phyloP scores from a whole-genome alignment of 2,113 vertebrate genomes.

The Syrrhaptes paradoxus region DNA sequence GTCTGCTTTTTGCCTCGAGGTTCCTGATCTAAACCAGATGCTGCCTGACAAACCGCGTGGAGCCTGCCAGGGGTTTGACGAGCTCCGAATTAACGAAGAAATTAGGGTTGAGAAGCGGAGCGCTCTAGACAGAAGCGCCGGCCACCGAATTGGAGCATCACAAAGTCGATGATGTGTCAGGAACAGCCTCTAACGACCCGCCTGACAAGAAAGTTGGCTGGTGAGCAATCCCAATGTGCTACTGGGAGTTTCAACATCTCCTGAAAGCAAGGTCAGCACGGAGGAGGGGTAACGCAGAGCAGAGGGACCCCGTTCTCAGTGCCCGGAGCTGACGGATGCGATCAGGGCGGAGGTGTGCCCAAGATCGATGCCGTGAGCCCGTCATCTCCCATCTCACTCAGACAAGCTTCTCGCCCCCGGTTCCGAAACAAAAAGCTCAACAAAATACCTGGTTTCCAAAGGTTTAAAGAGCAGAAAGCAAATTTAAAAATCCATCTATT shows the following conservation, averaged over 20 bases:
- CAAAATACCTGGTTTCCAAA: neutral
- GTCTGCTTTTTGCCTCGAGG: neutral
- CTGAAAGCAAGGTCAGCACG: neutral
- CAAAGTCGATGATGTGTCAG: neutral
- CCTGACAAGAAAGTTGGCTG: neutral
- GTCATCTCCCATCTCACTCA: neutral
- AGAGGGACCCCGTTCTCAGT: neutral
- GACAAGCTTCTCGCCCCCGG: neutral
- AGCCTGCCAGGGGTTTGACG: neutral
- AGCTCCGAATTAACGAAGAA: neutral
- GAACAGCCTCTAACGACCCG: neutral
- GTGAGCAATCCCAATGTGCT: neutral
- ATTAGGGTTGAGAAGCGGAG: neutral
- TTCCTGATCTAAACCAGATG: conserved; percentile 47
- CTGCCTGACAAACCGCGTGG: neutral
- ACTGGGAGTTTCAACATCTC: neutral
- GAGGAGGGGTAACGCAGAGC: neutral
- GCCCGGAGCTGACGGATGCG: neutral
- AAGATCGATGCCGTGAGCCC: neutral
- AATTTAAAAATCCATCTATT: neutral
- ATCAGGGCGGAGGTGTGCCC: neutral
- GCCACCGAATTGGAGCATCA: neutral
- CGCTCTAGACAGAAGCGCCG: neutral
- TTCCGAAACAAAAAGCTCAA: neutral
- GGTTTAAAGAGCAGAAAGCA: neutral